Conservation (phyloP, 2,113 vertebrate species). For the Mohoua ochrocephala region DNA sequence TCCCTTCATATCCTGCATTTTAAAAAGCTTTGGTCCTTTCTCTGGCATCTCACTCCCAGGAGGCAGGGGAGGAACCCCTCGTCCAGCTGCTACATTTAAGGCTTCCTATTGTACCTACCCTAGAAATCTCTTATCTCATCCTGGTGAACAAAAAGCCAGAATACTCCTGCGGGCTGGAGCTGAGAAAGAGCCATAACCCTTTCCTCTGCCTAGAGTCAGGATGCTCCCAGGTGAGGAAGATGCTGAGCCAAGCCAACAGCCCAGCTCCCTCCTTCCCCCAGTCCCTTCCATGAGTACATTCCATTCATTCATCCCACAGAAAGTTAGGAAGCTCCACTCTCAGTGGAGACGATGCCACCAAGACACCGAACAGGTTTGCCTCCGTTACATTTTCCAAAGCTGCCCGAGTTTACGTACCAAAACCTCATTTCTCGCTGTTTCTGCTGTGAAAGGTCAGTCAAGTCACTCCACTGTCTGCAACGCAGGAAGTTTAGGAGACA, state of each 20-base stretch:
- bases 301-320: background rate
- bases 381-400: background rate
- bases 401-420: background rate
- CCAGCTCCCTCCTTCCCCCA: background rate
- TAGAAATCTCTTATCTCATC: background rate
- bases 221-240: background rate
- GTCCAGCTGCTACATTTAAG: fast-evolving
- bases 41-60: background rate
- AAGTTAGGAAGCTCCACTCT: background rate
- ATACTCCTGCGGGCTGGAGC: background rate
- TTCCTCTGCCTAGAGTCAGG: background rate
- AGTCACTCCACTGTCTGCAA: background rate
- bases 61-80: background rate
- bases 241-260: background rate
- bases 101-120: background rate
- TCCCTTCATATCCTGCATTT: background rate
- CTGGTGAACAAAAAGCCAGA: background rate
- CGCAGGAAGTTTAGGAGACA: fast-evolving
- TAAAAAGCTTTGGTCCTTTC: background rate
- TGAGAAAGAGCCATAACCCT: background rate
- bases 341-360: fast-evolving
- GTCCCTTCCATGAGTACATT: background rate
- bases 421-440: background rate
- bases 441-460: background rate
- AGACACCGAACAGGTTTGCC: background rate